phyloP scores from a whole-genome alignment of 2,888 invertebrate species.

The Tineola bisselliella region DNA sequence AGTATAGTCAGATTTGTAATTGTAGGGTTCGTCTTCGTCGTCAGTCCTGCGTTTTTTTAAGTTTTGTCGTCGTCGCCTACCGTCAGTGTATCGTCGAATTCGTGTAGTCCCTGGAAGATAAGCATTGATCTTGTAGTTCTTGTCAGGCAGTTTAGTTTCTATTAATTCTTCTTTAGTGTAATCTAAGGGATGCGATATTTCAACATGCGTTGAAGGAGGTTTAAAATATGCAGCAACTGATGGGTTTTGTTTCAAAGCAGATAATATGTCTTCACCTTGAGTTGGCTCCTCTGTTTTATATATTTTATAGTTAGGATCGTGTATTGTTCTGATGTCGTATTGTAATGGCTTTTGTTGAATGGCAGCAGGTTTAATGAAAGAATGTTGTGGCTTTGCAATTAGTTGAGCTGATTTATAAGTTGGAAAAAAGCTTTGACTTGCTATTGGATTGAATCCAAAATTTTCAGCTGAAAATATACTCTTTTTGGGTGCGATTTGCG shows the following conservation, averaged over 20 bases:
- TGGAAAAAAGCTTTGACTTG: conserved; percentile 49
- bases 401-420: conserved; percentile 42
- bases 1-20: conserved; percentile 56
- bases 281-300: conserved; percentile 54
- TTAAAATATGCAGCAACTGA: conserved; percentile 54
- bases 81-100: conserved; percentile 60
- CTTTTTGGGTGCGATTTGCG: conserved; percentile 46
- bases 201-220: conserved; percentile 50
- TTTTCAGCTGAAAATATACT: conserved; percentile 49
- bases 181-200: conserved; percentile 51
- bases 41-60: conserved; percentile 37
- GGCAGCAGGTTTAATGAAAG: conserved; percentile 22
- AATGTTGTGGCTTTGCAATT: conserved; percentile 31
- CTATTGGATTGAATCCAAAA: conserved; percentile 60
- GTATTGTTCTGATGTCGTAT: conserved; percentile 57
- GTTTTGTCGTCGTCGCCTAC: conserved; percentile 44
- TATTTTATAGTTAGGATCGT: conserved; percentile 58
- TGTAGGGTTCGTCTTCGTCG: conserved; percentile 60
- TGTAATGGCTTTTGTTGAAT: conserved; percentile 43
- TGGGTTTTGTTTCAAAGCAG: conserved; percentile 55
- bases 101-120: conserved; percentile 57
- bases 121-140: conserved; percentile 59
- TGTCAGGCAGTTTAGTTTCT: conserved; percentile 34
- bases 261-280: conserved; percentile 49
- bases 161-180: conserved; percentile 49